These are phyloP conservation scores for Harpagoxenus sublaevis DNA, from an alignment of 2,888 invertebrate species.

Conservation along the genomic window DNA sequence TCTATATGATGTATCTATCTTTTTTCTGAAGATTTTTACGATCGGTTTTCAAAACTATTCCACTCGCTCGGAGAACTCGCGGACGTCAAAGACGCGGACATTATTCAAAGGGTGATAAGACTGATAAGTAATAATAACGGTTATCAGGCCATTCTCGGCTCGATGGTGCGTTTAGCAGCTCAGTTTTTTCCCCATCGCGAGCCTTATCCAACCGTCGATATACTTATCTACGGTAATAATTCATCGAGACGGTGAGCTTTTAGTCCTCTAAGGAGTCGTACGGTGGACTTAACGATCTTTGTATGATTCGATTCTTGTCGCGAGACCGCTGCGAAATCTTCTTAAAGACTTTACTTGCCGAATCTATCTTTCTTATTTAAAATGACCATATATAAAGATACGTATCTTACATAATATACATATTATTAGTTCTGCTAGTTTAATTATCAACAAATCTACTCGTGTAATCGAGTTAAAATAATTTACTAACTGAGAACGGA, in stretches of 20 bases:
- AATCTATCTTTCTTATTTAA: neutral
- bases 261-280: conserved; percentile 36
- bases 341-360: neutral
- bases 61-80: neutral
- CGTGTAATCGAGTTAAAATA: neutral
- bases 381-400: neutral
- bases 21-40: neutral
- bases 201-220: conserved; percentile 45
- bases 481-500: neutral
- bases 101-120: conserved; percentile 46
- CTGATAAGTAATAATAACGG: conserved; percentile 51
- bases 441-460: neutral
- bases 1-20: too few relatives aligned
- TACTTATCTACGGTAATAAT: conserved; percentile 63
- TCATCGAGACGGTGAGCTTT: conserved; percentile 45
- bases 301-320: conserved; percentile 50
- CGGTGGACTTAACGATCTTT: conserved; percentile 56
- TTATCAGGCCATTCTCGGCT: conserved; percentile 47
- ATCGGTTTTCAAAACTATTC: conserved; percentile 5
- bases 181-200: conserved; percentile 25
- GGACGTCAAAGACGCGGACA: conserved; percentile 7
- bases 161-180: conserved; percentile 48
- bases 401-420: neutral
- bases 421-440: neutral
- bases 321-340: neutral